A percentile compares a stretch with the other conserved stretches of the same genome.
phyloP scores from a whole-genome alignment of 2,113 vertebrate species.

The Rissa tridactyla region DNA sequence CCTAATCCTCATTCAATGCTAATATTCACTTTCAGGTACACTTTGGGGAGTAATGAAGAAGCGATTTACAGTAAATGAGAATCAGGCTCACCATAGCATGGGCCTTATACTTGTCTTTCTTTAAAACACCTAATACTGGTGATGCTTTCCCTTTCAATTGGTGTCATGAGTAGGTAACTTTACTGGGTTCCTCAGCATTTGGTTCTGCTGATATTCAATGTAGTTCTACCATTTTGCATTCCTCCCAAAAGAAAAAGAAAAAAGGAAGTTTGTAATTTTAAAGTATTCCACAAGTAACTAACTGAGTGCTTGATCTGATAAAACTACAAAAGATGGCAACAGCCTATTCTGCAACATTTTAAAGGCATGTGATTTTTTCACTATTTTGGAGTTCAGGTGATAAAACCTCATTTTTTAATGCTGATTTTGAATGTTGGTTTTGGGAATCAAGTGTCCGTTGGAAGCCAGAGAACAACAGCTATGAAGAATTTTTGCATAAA shows the following conservation, averaged over 20 bases:
- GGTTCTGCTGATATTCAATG: not conserved
- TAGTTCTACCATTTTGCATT: not conserved
- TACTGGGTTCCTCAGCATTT: not conserved
- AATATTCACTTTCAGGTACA: not conserved
- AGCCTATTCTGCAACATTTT: not conserved
- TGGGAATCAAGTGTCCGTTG: not conserved
- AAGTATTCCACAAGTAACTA: not conserved
- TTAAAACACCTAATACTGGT: not conserved
- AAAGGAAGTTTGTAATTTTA: not conserved
- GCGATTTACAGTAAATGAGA: not conserved
- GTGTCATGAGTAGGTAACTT: not conserved
- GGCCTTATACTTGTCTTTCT: not conserved
- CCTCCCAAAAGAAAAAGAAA: not conserved
- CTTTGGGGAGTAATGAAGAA: not conserved
- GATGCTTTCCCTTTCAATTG: not conserved
- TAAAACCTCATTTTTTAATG: not conserved
- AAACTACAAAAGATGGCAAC: not conserved
- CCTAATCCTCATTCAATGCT: not conserved
- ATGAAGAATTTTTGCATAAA: not conserved
- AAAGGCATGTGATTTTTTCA: not conserved
- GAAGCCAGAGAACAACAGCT: not conserved
- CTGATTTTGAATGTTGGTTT: not conserved
- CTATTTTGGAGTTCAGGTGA: not conserved
- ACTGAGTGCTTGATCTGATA: not conserved
- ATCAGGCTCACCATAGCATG: not conserved